These are phyloP conservation scores for Nasonia vitripennis DNA, from an alignment of 1,140 invertebrate species.

Conservation along the genomic window DNA sequence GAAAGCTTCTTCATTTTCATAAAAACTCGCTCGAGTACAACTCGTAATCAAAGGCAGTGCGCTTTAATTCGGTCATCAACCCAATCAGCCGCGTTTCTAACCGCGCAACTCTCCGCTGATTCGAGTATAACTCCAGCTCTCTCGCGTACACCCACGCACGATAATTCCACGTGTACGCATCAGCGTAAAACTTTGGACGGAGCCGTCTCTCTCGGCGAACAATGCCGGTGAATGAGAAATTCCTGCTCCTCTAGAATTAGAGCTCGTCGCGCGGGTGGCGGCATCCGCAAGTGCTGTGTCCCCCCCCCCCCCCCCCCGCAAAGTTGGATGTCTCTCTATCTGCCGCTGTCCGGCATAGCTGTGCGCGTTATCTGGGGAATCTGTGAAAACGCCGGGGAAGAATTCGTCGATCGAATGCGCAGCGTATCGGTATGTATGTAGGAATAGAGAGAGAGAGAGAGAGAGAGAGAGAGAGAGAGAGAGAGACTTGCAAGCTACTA, in stretches of 20 bases:
- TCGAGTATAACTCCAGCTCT: neutral
- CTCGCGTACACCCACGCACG: neutral
- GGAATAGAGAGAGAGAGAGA: neutral
- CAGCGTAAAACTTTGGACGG: constrained; percentile 28
- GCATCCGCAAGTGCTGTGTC: constrained; percentile 22
- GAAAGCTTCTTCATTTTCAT: neutral
- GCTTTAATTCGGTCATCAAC: neutral
- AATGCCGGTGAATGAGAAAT: constrained; percentile 47
- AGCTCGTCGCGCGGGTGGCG: neutral
- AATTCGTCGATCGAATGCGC: constrained; percentile 35
- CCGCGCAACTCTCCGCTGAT: neutral
- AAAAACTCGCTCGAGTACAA: neutral
- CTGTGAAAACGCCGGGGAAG: constrained; percentile 27
- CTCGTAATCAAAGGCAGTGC: too few relatives aligned
- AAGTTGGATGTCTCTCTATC: constrained; percentile 40
- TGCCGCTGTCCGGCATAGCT: neutral
- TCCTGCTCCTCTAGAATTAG: constrained; percentile 18
- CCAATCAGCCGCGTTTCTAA: neutral
- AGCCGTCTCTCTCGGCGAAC: constrained; percentile 14
- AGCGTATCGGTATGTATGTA: neutral
- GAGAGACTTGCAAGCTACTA: neutral
- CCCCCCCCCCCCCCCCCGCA: neutral
- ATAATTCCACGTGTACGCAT: constrained; percentile 34
- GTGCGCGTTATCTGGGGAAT: constrained; percentile 33
- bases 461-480: neutral